Evolutionary conservation across 2,113 vertebrate genomes (phyloP).

Genomic region (Beaufortia kweichowensis): DNA sequence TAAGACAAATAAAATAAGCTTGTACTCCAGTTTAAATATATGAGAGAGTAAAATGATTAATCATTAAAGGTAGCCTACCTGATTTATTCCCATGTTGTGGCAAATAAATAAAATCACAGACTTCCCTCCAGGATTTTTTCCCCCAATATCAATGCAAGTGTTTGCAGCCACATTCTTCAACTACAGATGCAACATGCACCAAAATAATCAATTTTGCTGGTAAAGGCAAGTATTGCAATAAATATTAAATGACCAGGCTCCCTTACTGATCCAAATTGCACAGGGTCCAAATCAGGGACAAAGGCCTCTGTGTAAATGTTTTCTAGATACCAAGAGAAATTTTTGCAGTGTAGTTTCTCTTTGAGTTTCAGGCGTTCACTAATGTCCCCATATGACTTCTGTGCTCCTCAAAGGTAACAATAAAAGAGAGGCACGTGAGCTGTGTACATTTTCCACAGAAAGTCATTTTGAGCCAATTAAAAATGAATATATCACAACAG

Average conservation of each 20-base stretch:
- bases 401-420: constrained; percentile 6
- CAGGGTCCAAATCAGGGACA: constrained; percentile 78
- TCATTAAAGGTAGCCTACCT: constrained; percentile 73
- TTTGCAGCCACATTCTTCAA: constrained; percentile 73
- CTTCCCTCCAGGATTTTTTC: constrained; percentile 71
- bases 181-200: constrained; percentile 58
- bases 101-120: constrained; percentile 76
- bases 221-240: neutral
- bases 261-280: constrained; percentile 77
- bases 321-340: constrained; percentile 85
- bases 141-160: constrained; percentile 74
- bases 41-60: neutral
- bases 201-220: neutral
- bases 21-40: no score
- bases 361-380: constrained; percentile 73
- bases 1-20: no score
- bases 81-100: constrained; percentile 76
- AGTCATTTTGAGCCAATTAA: no score
- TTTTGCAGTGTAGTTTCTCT: constrained; percentile 77
- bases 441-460: neutral
- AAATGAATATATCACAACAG: neutral
- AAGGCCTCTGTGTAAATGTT: constrained; percentile 83
- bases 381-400: constrained; percentile 84
- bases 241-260: neutral
- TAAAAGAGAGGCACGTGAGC: constrained; percentile 28